Percentiles rank a stretch among this genome's conserved stretches.
These are phyloP conservation scores for Rhabditoides inermis DNA, from an alignment of 2,888 invertebrate species.

Conservation along the genomic window DNA sequence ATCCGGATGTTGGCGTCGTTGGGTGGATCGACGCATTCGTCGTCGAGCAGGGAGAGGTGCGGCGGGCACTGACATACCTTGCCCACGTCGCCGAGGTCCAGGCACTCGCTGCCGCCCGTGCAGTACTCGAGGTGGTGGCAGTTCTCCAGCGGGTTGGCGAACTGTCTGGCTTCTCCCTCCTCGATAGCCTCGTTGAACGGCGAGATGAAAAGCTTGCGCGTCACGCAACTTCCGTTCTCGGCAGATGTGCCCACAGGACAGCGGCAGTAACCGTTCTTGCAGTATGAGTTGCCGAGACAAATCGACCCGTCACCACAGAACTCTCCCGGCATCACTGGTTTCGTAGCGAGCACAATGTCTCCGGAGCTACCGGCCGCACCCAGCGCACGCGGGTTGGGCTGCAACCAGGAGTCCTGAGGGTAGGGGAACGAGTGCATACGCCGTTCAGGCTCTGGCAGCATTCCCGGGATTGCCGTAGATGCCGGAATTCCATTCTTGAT, in stretches of 20 bases:
- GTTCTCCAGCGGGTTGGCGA: conserved; percentile 28
- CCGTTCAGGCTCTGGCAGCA: not conserved
- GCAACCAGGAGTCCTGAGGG: too few species aligned
- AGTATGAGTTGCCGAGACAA: conserved; percentile 42
- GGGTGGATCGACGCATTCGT: conserved; percentile 25
- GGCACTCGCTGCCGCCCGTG: conserved; percentile 34
- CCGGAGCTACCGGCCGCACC: too few species aligned
- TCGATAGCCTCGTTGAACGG: not conserved
- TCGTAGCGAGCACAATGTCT: too few species aligned
- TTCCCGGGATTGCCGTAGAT: not conserved
- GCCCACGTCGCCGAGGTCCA: conserved; percentile 28
- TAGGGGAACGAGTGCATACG: too few species aligned
- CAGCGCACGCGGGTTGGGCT: too few species aligned
- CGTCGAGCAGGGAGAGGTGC: conserved; percentile 19
- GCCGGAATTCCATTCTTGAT: not conserved
- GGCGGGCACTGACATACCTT: conserved; percentile 38
- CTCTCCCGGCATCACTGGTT: conserved; percentile 38
- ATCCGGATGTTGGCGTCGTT: conserved; percentile 17
- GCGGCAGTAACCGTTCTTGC: conserved; percentile 36
- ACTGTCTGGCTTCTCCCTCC: conserved; percentile 2
- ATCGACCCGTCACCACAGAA: conserved; percentile 32
- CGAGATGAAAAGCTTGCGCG: not conserved
- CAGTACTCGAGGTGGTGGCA: conserved; percentile 36
- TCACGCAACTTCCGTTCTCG: conserved; percentile 35
- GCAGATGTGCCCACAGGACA: conserved; percentile 35